These are phyloP conservation scores for Zosterops pallidus DNA, from an alignment of 2,113 vertebrate species.

Conservation along the genomic window DNA sequence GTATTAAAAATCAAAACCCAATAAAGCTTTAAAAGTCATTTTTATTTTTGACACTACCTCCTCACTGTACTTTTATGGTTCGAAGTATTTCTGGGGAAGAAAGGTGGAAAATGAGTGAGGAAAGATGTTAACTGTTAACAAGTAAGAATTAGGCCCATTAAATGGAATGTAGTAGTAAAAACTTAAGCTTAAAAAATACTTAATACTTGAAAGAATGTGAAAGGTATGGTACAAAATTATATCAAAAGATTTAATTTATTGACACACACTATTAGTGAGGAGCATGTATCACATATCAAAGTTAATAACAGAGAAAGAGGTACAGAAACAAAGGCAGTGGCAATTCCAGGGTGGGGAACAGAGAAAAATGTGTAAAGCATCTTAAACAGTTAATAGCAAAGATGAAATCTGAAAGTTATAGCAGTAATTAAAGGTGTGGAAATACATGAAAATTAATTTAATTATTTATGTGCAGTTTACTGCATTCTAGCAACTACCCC, in stretches of 20 bases:
- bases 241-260: not conserved
- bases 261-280: slow-evolving; percentile 27
- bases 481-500: not conserved
- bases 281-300: slow-evolving; percentile 41
- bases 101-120: not conserved
- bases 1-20: not conserved
- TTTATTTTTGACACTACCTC: not conserved
- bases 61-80: not conserved
- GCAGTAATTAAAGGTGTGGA: not conserved
- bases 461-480: not conserved
- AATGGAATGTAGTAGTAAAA: not conserved
- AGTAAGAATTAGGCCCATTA: not conserved
- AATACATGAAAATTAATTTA: not conserved
- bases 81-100: not conserved
- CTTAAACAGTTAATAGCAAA: slow-evolving; percentile 32
- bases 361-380: slow-evolving; percentile 6
- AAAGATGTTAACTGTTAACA: not conserved
- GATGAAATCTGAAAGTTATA: not conserved
- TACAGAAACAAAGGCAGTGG: not conserved
- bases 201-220: not conserved
- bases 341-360: slow-evolving; percentile 26
- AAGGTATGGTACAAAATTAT: not conserved
- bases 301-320: slow-evolving; percentile 32
- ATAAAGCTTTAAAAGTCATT: not conserved
- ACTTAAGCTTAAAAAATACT: not conserved